Evolutionary conservation across 2,888 invertebrate species (phyloP).

Genomic region (Oscheius sp.): DNA sequence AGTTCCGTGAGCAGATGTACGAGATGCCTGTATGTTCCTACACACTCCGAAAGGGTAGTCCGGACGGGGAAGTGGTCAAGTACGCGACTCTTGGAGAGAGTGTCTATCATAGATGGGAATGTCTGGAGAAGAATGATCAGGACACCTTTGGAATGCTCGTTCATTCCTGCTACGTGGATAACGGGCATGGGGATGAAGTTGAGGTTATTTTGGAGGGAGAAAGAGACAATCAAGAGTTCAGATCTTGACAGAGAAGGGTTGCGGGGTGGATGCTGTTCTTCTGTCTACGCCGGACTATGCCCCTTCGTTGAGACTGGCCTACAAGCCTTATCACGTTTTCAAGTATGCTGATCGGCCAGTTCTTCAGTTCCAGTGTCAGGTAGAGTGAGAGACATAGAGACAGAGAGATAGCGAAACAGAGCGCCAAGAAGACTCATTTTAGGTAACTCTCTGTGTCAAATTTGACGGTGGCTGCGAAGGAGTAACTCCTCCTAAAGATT

Average conservation of each 20-base stretch:
- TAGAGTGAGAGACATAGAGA: conserved; percentile 19
- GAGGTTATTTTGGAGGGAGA: conserved; percentile 55
- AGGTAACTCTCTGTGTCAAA: conserved; percentile 71
- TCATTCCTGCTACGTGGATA: conserved; percentile 73
- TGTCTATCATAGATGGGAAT: conserved; percentile 71
- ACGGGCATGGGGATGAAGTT: conserved; percentile 70
- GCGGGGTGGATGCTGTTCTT: conserved; percentile 69
- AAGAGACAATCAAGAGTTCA: neutral
- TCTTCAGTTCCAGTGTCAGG: conserved; percentile 73
- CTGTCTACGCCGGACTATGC: conserved; percentile 72
- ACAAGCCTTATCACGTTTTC: conserved; percentile 72
- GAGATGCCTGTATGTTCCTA: conserved; percentile 73
- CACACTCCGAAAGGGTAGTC: conserved; percentile 67
- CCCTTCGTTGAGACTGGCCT: conserved; percentile 66
- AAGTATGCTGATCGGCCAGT: conserved; percentile 73
- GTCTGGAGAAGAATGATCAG: conserved; percentile 62
- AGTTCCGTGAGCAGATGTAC: conserved; percentile 70
- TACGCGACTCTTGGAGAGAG: conserved; percentile 70
- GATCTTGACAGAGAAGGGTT: conserved; percentile 48
- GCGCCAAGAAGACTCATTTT: neutral
- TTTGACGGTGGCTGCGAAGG: conserved; percentile 71
- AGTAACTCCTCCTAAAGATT: conserved; percentile 70
- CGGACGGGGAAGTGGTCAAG: conserved; percentile 70
- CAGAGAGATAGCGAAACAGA: neutral
- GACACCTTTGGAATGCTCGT: conserved; percentile 73